Conservation (phyloP, 2,113 vertebrate species). For the Turnix velox region DNA sequence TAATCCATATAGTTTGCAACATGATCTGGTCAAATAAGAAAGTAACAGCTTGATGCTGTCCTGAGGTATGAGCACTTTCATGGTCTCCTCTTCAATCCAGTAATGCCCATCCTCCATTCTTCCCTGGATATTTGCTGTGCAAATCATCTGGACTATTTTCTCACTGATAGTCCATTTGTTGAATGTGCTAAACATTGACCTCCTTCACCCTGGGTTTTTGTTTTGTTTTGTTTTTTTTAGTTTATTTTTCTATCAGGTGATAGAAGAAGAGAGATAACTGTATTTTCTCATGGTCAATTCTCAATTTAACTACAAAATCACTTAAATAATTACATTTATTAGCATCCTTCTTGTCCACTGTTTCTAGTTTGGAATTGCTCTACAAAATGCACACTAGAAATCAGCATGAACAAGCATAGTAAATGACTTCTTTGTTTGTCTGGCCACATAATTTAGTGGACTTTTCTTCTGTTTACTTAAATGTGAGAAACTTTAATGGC, state of each 20-base stretch:
- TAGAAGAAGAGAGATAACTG: neutral
- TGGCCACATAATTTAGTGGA: neutral
- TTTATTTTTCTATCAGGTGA: neutral
- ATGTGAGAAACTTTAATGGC: neutral
- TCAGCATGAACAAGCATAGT: neutral
- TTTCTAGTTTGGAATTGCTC: neutral
- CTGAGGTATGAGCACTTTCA: neutral
- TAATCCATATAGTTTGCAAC: neutral
- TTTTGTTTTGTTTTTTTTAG: no score
- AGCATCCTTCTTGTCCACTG: neutral
- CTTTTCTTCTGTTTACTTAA: constrained; percentile 1
- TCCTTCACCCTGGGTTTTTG: neutral
- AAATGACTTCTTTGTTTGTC: neutral
- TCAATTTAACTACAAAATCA: neutral
- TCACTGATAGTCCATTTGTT: neutral
- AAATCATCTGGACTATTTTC: neutral
- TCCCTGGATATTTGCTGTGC: neutral
- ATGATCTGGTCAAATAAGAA: neutral
- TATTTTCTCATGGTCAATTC: neutral
- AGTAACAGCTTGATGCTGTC: neutral
- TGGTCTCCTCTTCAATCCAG: neutral
- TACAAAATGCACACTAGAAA: neutral
- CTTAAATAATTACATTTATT: neutral
- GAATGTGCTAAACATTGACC: neutral
- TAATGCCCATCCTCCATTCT: neutral